These are phyloP conservation scores for Cecropterus lyciades DNA, from an alignment of 1,140 invertebrate species.

Conservation along the genomic window DNA sequence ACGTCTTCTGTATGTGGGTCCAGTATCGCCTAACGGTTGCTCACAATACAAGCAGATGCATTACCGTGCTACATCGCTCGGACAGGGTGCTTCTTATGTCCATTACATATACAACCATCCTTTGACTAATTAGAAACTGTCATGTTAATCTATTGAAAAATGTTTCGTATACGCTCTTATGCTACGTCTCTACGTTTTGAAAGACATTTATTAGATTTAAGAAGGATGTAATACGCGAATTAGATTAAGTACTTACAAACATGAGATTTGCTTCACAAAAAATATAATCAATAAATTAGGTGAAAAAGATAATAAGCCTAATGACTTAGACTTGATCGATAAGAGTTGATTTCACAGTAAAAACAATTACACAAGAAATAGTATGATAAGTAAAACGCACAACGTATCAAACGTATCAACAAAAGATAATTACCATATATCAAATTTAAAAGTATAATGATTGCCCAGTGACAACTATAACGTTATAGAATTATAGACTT, in stretches of 20 bases:
- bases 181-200: no score
- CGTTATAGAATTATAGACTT: neutral
- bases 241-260: no score
- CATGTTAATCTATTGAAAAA: neutral
- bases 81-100: conserved; percentile 17
- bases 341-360: conserved; percentile 4
- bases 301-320: neutral
- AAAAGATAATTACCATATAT: neutral
- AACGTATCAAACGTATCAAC: neutral
- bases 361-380: conserved; percentile 7
- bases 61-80: conserved; percentile 62
- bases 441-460: neutral
- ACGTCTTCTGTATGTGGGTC: conserved; percentile 59
- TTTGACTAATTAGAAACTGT: conserved; percentile 19
- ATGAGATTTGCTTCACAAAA: no score
- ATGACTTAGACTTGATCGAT: neutral
- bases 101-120: conserved; percentile 15
- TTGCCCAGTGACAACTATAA: neutral
- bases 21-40: conserved; percentile 65
- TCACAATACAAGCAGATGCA: conserved; percentile 69
- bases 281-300: neutral
- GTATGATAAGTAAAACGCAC: neutral
- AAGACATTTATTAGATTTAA: no score
- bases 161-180: neutral
- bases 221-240: no score